Percentiles rank a stretch among this genome's conserved stretches.
Conservation (phyloP, 2,113 vertebrate genomes). For the Bostrychus sinensis region DNA sequence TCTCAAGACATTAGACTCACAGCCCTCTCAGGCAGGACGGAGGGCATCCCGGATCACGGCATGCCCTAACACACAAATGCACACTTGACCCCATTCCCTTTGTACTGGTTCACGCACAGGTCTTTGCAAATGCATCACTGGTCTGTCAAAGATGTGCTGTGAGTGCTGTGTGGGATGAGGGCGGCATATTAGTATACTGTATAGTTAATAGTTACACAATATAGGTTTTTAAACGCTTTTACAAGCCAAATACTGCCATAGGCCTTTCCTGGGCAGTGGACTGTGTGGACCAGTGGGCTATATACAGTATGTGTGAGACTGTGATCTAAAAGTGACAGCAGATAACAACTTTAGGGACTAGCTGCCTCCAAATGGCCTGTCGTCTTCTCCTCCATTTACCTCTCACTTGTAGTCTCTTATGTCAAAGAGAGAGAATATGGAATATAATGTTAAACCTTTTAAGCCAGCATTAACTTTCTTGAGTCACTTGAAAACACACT, state of each 20-base stretch:
- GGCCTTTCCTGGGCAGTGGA: background rate
- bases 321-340: conserved; percentile 16
- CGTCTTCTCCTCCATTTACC: conserved; percentile 1
- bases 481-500: no score
- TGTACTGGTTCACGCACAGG: conserved; percentile 16
- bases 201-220: no score
- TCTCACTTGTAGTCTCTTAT: conserved; percentile 9
- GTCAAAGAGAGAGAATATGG: no score
- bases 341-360: conserved; percentile 26
- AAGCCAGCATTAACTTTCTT: no score
- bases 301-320: conserved; percentile 4
- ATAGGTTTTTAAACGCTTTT: no score
- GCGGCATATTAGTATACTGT: background rate
- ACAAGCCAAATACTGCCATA: no score
- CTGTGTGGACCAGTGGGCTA: background rate
- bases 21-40: conserved; percentile 38
- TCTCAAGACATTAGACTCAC: conserved; percentile 55
- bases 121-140: conserved; percentile 6
- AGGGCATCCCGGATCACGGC: conserved; percentile 30
- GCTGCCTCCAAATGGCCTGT: conserved; percentile 29
- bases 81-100: conserved; percentile 44
- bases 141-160: background rate
- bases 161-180: background rate
- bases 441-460: no score
- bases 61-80: conserved; percentile 16